A percentile compares a stretch with the other conserved stretches of the same genome.
Conservation (phyloP, 2,888 invertebrate genomes). For the Phyllotreta striolata region DNA sequence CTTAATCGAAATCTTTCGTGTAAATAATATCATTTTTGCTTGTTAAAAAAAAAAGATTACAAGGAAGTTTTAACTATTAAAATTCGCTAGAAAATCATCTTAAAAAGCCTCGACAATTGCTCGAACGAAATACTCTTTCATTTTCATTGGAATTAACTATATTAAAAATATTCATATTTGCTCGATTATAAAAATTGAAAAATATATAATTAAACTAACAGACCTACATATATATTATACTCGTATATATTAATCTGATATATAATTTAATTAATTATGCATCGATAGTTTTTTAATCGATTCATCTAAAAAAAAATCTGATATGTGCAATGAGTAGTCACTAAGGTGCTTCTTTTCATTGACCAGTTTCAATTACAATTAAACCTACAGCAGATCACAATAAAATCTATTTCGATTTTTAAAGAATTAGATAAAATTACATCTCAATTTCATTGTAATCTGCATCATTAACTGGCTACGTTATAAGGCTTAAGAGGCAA, state of each 20-base stretch:
- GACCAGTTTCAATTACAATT: no score
- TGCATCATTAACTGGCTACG: background rate
- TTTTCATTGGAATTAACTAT: no score
- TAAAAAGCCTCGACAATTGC: background rate
- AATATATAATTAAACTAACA: slow-evolving; percentile 41
- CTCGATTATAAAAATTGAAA: slow-evolving; percentile 1
- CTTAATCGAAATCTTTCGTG: slow-evolving; percentile 9
- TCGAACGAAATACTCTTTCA: no score
- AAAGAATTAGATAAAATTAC: no score
- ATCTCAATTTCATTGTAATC: background rate
- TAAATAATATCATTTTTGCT: background rate
- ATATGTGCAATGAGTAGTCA: slow-evolving; percentile 42
- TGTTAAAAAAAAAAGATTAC: slow-evolving; percentile 1
- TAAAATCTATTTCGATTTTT: no score
- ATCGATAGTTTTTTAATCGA: slow-evolving; percentile 36
- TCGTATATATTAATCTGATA: slow-evolving; percentile 52
- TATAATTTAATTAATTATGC: slow-evolving; percentile 48
- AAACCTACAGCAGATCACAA: no score
- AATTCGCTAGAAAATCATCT: background rate
- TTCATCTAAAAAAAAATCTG: slow-evolving; percentile 40
- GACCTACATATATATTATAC: slow-evolving; percentile 44
- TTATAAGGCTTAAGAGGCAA: slow-evolving; percentile 17
- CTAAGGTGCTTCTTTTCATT: background rate
- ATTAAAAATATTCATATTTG: background rate
- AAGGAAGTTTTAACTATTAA: background rate